A percentile compares a stretch with the other conserved stretches of the same genome.
These are phyloP conservation scores for Epinephelus cyanopodus DNA, from an alignment of 2,113 vertebrate genomes.

Conservation along the genomic window DNA sequence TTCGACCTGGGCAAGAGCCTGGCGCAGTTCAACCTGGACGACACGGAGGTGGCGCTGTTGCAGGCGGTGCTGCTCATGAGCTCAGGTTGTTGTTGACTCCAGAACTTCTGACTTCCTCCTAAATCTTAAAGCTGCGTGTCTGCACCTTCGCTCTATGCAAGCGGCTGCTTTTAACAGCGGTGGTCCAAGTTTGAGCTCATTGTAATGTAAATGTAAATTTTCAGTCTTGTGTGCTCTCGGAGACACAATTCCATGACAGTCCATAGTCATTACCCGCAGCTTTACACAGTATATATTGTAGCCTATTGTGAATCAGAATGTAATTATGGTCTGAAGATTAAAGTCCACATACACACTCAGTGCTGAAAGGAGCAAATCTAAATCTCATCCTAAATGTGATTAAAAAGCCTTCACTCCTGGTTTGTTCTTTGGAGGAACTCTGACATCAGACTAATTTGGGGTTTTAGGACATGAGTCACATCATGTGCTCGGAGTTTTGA, in stretches of 20 bases:
- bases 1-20: conserved; percentile 95
- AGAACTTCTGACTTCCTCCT: background rate
- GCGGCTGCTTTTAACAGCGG: background rate
- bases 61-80: conserved; percentile 97
- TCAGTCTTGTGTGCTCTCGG: background rate
- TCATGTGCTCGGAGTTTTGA: background rate
- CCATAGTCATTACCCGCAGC: conserved; percentile 31
- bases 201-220: conserved; percentile 45
- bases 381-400: background rate
- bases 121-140: background rate
- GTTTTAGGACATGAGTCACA: background rate
- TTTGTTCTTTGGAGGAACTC: background rate
- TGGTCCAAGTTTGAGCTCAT: background rate
- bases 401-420: background rate
- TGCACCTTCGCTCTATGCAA: background rate
- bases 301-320: conserved; percentile 25
- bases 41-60: conserved; percentile 94
- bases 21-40: conserved; percentile 95
- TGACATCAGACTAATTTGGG: background rate
- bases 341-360: conserved; percentile 37
- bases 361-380: background rate
- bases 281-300: background rate
- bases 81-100: conserved; percentile 84
- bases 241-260: background rate
- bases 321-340: conserved; percentile 35